These are phyloP conservation scores for Centropristis striata DNA, from an alignment of 2,113 vertebrate species.

Conservation along the genomic window DNA sequence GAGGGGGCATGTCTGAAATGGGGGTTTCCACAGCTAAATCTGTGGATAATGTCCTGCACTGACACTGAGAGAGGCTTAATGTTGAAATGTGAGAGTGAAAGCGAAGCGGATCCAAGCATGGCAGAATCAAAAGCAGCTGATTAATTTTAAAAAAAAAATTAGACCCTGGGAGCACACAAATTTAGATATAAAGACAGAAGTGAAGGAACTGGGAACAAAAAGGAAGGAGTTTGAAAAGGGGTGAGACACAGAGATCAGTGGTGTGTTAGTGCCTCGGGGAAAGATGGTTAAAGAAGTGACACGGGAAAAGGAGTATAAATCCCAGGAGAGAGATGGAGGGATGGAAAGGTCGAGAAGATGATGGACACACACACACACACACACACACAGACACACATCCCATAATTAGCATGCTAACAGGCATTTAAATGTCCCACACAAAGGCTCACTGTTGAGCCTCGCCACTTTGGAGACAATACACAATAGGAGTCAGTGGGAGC, in stretches of 20 bases:
- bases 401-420: slow-evolving; percentile 81
- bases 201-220: slow-evolving; percentile 22
- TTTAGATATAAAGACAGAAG: slow-evolving; percentile 18
- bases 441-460: slow-evolving; percentile 73
- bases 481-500: slow-evolving; percentile 75
- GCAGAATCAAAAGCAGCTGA: slow-evolving; percentile 47
- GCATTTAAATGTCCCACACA: slow-evolving; percentile 78
- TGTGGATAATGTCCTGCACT: slow-evolving; percentile 19
- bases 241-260: slow-evolving; percentile 33
- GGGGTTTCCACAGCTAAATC: neutral
- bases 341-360: slow-evolving; percentile 45
- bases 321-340: slow-evolving; percentile 32
- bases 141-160: slow-evolving; percentile 12
- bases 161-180: slow-evolving; percentile 9
- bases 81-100: neutral
- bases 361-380: slow-evolving; percentile 50
- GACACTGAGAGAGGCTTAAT: slow-evolving; percentile 9
- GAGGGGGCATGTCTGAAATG: slow-evolving; percentile 13
- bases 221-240: slow-evolving; percentile 32
- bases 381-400: slow-evolving; percentile 54
- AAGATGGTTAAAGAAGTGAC: slow-evolving; percentile 22
- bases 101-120: slow-evolving; percentile 11
- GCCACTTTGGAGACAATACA: slow-evolving; percentile 75
- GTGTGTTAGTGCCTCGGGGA: slow-evolving; percentile 39
- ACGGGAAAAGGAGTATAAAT: slow-evolving; percentile 44